phyloP scores from a whole-genome alignment of 2,888 invertebrate species.

The Piscicola geometra region DNA sequence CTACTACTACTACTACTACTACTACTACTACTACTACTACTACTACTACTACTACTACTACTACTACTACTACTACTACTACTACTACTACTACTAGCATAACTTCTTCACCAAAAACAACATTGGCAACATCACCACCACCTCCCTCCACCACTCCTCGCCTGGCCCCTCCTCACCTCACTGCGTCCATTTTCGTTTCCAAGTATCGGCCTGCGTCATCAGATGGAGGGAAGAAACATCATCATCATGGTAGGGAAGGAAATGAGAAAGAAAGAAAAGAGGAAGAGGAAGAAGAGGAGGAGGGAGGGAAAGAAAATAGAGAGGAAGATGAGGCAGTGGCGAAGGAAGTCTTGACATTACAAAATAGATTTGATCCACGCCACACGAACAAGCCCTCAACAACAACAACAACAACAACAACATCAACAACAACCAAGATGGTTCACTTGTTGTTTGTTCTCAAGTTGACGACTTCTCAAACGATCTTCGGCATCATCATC shows the following conservation, averaged over 20 bases:
- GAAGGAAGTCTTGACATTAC: too few species aligned
- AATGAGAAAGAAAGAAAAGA: background rate
- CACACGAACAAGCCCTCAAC: background rate
- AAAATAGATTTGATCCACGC: too few species aligned
- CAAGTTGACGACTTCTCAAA: conserved; percentile 31
- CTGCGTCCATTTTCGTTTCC: too few species aligned
- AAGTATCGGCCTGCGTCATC: too few species aligned
- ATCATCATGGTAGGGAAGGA: background rate
- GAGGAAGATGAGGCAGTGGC: too few species aligned
- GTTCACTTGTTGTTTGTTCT: conserved; percentile 28
- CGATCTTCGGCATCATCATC: conserved; percentile 61
- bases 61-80: conserved; percentile 29
- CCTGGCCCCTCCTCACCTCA: too few species aligned
- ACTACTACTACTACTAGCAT: conserved; percentile 15
- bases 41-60: conserved; percentile 28
- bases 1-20: conserved; percentile 23
- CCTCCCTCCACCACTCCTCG: background rate
- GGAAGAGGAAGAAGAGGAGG: background rate
- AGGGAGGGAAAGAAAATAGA: background rate
- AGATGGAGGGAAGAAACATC: too few species aligned
- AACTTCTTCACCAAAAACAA: too few species aligned
- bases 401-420: too few species aligned
- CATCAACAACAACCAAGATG: background rate
- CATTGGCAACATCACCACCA: background rate
- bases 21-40: conserved; percentile 21